Evolutionary conservation across 35 echinoderm and acorn worm species (phyloP).

Genomic region (Anneissia japonica): DNA sequence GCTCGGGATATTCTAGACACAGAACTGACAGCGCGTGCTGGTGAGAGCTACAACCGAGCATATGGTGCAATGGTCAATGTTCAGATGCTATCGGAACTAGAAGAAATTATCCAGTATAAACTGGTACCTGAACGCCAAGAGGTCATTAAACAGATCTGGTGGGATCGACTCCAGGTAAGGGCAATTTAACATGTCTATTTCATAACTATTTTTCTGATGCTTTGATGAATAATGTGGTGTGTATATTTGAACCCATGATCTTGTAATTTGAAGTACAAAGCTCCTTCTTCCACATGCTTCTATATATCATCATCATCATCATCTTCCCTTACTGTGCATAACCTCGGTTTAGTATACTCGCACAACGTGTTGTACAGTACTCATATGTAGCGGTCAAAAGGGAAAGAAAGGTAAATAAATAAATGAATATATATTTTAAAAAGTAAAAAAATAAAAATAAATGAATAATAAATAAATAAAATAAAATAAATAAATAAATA

Average conservation of each 20-base stretch:
- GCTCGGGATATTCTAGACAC: conserved; percentile 95
- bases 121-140: conserved; percentile 91
- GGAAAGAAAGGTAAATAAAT: no score
- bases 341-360: no score
- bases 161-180: conserved; percentile 91
- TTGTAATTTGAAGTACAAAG: background rate
- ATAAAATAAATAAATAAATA: no score
- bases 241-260: background rate
- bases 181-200: background rate
- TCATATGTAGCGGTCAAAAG: no score
- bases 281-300: background rate
- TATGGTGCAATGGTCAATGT: conserved; percentile 97
- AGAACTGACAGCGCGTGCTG: conserved; percentile 92
- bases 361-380: no score
- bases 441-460: no score
- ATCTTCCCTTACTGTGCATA: background rate
- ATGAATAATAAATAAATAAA: no score
- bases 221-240: background rate
- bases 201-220: no score
- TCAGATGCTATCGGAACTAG: conserved; percentile 96
- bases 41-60: conserved; percentile 96
- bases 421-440: no score
- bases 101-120: conserved; percentile 98
- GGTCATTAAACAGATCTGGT: conserved; percentile 95
- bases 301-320: background rate